Base-by-base conservation (phyloP, 53 echinoderm and acorn worm species). In the Arbacia lixula region DNA sequence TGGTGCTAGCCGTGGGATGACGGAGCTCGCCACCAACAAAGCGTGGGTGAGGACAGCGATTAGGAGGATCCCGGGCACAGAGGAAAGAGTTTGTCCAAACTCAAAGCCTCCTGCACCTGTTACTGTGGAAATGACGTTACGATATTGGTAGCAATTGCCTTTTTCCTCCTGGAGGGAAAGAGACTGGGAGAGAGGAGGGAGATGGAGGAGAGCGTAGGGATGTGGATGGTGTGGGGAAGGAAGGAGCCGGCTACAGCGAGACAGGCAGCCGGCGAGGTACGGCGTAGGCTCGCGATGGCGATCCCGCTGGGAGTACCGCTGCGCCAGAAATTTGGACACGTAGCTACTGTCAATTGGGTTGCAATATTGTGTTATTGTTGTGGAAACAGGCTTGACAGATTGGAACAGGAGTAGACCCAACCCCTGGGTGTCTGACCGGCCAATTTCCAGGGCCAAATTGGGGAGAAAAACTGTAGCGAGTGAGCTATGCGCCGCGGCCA, bases 381-480 rank as follows among this genome's bases (percentile, higher is more conserved):
- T 77, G 77, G 58, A 58, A 77, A 58, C 56, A 77, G 77, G 58
- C 77, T 77, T 77, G 77, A 77, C 77, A 77, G 56, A 77, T 77
- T 77, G 77, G 57, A 77, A 77, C 77, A 77, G 77, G 77, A 58
- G 77, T 77, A 77, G 77, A 53, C 69, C 53, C 57, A 77, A 60
- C 77, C 77, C 58, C 56, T 43, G 77, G 77, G 77, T 77, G 77
- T 77, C 39, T 77, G 55, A 57, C 35, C 77, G 56, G 19, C 58
- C 77, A 57, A 58, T 58, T 74, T 56, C 56, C 77, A 58, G 24
- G 17, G 40, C 57, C 41, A 77, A 77, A 58, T 77, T 77, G 77
- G 58, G 12, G 77, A 38, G 77, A 77, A 77, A 77, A 58, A 77
- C 77, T 77, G 77, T 77, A 54, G 77, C 77, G 77, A 77, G 17